A percentile compares a stretch with the other conserved stretches of the same genome.
phyloP scores from a whole-genome alignment of 2,113 vertebrate species.

The Bufo gargarizans region DNA sequence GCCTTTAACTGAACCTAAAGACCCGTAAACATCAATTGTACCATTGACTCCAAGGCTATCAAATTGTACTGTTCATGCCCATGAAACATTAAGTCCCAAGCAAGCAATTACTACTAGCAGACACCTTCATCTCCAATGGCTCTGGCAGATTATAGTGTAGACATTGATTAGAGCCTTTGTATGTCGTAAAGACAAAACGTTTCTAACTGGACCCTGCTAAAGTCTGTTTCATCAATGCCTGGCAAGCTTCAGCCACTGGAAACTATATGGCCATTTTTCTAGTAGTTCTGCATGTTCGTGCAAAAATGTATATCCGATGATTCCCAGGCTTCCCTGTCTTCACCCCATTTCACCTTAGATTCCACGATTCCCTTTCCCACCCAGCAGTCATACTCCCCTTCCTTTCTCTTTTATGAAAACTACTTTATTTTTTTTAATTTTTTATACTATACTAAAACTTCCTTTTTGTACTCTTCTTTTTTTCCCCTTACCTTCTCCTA shows the following conservation, averaged over 20 bases:
- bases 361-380: background rate
- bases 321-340: background rate
- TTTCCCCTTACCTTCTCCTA: background rate
- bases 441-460: background rate
- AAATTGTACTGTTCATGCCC: background rate
- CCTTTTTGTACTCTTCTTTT: background rate
- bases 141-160: background rate
- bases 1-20: conserved; percentile 5
- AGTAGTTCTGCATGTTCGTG: background rate
- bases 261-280: background rate
- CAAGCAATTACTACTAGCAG: background rate
- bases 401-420: too few relatives aligned
- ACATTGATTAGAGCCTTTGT: background rate
- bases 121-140: background rate
- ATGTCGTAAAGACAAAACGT: background rate
- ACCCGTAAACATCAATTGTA: background rate
- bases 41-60: background rate
- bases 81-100: background rate
- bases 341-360: background rate
- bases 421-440: too few relatives aligned
- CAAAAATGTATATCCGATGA: background rate
- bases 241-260: background rate
- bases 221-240: background rate
- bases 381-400: background rate
- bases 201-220: background rate